A percentile compares a stretch with the other conserved stretches of the same genome.
phyloP scores from a whole-genome alignment of 1,140 invertebrate species.

The Achroia grisella region DNA sequence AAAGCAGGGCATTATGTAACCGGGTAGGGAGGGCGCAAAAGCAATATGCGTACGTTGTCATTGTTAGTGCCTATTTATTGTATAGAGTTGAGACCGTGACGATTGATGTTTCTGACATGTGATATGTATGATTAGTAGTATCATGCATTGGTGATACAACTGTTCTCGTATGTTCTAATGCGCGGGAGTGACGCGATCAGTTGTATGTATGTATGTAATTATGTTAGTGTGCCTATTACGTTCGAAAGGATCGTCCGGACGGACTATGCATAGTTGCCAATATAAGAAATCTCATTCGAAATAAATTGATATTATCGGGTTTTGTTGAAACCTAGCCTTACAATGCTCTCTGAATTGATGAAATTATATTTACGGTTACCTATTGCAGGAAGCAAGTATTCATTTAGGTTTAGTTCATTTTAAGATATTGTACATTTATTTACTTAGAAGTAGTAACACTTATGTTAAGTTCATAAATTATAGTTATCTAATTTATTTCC shows the following conservation, averaged over 20 bases:
- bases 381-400: constrained; percentile 69
- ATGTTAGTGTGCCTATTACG: neutral
- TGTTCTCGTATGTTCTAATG: neutral
- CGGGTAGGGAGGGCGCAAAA: neutral
- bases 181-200: neutral
- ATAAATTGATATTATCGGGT: constrained; percentile 20
- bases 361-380: constrained; percentile 71
- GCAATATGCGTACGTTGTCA: constrained; percentile 10
- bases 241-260: neutral
- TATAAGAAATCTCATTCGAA: constrained; percentile 2
- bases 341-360: constrained; percentile 67
- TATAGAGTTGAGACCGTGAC: constrained; percentile 11
- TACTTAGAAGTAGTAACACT: constrained; percentile 42
- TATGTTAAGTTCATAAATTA: constrained; percentile 33
- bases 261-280: neutral
- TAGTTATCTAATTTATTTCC: constrained; percentile 68
- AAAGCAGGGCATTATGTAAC: constrained; percentile 13
- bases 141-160: constrained; percentile 1
- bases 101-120: neutral
- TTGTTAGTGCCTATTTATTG: constrained; percentile 28
- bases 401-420: constrained; percentile 51
- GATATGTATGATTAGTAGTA: constrained; percentile 4
- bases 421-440: constrained; percentile 68
- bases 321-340: constrained; percentile 51
- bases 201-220: neutral